Evolutionary conservation across 2,888 invertebrate species (phyloP).

Genomic region (Rutpela maculata): DNA sequence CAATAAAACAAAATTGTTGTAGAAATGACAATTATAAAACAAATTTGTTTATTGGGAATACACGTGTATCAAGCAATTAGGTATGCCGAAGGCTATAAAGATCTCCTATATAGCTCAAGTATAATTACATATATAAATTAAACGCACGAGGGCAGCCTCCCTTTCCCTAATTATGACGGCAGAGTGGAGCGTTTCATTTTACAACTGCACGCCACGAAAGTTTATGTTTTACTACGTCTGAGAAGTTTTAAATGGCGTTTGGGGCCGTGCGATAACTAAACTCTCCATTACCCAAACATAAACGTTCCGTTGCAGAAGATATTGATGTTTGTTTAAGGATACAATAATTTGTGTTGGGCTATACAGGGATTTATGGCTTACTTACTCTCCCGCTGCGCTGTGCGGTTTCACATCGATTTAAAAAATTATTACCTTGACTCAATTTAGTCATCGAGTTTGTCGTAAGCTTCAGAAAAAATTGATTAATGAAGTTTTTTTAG

Average conservation of each 20-base stretch:
- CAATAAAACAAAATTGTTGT: too few relatives aligned
- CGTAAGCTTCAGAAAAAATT: not conserved
- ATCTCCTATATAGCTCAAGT: not conserved
- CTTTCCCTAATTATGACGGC: conserved; percentile 39
- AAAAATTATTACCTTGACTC: not conserved
- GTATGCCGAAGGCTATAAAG: not conserved
- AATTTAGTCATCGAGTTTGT: not conserved
- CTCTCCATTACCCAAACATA: conserved; percentile 39
- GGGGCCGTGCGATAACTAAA: conserved; percentile 40
- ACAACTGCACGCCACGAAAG: conserved; percentile 33
- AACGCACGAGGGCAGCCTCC: conserved; percentile 19
- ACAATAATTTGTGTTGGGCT: conserved; percentile 18
- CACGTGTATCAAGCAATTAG: too few relatives aligned
- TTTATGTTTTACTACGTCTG: conserved; percentile 50
- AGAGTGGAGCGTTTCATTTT: conserved; percentile 33
- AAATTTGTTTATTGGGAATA: too few relatives aligned
- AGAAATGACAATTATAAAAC: too few relatives aligned
- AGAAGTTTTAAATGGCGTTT: conserved; percentile 47
- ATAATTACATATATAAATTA: conserved; percentile 31
- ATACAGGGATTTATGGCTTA: conserved; percentile 16
- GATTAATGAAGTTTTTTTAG: not conserved
- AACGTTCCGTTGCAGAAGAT: conserved; percentile 36
- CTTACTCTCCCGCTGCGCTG: not conserved
- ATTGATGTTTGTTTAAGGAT: conserved; percentile 41
- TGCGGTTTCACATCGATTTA: not conserved